Evolutionary conservation across 2,797 vertebrate species (phyloP).

Genomic region (Pipistrellus nathusii): DNA sequence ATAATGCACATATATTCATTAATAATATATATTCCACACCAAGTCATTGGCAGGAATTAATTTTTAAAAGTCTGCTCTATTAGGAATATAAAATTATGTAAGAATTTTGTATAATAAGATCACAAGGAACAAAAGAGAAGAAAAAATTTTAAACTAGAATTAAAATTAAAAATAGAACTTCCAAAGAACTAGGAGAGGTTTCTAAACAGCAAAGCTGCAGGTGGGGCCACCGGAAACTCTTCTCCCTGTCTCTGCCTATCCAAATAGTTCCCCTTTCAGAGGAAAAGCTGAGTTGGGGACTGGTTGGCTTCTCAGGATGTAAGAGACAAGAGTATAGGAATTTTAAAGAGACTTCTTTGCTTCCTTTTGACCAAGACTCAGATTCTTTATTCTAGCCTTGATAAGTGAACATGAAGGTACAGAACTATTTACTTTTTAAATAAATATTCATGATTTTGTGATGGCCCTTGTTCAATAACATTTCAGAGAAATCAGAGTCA

Average conservation of each 20-base stretch:
- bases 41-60: slow-evolving; percentile 71
- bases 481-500: slow-evolving; percentile 21
- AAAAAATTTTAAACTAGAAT: slow-evolving; percentile 47
- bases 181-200: not conserved
- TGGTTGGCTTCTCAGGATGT: not conserved
- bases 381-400: slow-evolving; percentile 14
- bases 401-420: not conserved
- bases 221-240: not conserved
- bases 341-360: not conserved
- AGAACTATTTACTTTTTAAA: slow-evolving; percentile 38
- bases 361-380: not conserved
- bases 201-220: not conserved
- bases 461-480: not conserved
- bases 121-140: slow-evolving; percentile 44
- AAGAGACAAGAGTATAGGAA: not conserved
- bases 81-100: slow-evolving; percentile 71
- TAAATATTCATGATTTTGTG: not conserved
- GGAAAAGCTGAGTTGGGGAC: not conserved
- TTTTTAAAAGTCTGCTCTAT: slow-evolving; percentile 72
- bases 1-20: slow-evolving; percentile 65
- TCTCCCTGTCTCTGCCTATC: not conserved
- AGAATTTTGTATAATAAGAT: slow-evolving; percentile 65
- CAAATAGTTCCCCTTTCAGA: not conserved
- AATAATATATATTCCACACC: slow-evolving; percentile 71
- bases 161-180: slow-evolving; percentile 50